These are phyloP conservation scores for Zaprionus gabonicus DNA, from an alignment of 1,140 invertebrate species.

Conservation along the genomic window DNA sequence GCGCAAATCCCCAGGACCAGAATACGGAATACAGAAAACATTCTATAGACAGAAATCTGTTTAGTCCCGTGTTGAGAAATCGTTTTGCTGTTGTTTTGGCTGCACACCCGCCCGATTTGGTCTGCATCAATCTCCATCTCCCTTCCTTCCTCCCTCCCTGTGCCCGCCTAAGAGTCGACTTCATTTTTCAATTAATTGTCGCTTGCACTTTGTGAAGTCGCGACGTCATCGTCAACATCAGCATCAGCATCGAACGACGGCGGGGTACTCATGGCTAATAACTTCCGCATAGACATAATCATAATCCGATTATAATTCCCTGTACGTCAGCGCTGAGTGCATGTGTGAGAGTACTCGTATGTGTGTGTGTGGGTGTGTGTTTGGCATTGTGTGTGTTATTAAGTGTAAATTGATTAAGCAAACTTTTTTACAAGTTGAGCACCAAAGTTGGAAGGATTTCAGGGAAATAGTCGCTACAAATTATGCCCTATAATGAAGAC, in stretches of 20 bases:
- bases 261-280: conserved; percentile 37
- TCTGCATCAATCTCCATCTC: conserved; percentile 62
- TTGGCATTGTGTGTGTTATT: conserved; percentile 44
- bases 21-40: conserved; percentile 15
- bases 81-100: conserved; percentile 54
- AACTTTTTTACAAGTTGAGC: conserved; percentile 42
- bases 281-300: conserved; percentile 62
- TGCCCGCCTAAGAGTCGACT: background rate
- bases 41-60: conserved; percentile 6
- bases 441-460: background rate
- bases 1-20: conserved; percentile 64
- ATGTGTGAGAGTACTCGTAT: background rate
- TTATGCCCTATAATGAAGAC: background rate
- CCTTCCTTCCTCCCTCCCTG: background rate
- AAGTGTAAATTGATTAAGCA: conserved; percentile 59
- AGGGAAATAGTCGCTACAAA: background rate
- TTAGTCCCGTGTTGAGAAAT: conserved; percentile 54
- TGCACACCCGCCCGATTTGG: conserved; percentile 21
- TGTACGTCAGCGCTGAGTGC: conserved; percentile 19
- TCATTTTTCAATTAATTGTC: conserved; percentile 69
- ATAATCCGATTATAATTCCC: conserved; percentile 69
- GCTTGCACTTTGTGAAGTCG: conserved; percentile 40
- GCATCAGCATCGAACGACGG: background rate
- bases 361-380: conserved; percentile 7
- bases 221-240: background rate